A percentile compares a stretch with the other conserved stretches of the same genome.
These are phyloP conservation scores for Elegia similella DNA, from an alignment of 2,888 invertebrate genomes.

Conservation along the genomic window DNA sequence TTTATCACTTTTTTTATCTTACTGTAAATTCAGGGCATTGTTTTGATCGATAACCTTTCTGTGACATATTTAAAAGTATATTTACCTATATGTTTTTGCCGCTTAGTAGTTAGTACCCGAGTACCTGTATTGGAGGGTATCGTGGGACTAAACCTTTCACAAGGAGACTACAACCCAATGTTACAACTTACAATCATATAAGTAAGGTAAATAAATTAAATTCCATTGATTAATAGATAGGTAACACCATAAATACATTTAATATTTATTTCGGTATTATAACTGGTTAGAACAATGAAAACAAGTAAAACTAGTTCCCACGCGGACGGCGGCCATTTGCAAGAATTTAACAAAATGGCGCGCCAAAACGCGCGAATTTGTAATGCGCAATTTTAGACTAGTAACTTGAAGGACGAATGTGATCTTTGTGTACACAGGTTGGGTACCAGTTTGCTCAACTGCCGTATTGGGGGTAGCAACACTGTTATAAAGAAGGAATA, in stretches of 20 bases:
- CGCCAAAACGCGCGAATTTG: slow-evolving; percentile 2
- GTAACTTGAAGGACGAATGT: slow-evolving; percentile 1
- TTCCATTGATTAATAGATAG: not conserved
- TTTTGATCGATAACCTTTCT: slow-evolving; percentile 11
- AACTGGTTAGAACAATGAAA: not conserved
- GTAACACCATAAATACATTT: not conserved
- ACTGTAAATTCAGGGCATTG: slow-evolving; percentile 7
- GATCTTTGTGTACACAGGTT: slow-evolving; percentile 6
- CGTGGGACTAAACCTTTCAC: too few relatives aligned
- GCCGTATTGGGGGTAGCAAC: slow-evolving; percentile 5
- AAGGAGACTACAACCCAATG: too few relatives aligned
- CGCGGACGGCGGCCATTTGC: slow-evolving; percentile 10
- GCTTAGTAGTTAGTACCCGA: too few relatives aligned
- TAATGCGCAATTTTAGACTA: slow-evolving; percentile 7
- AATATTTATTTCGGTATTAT: slow-evolving; percentile 1
- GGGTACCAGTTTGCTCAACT: not conserved
- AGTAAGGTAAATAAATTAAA: not conserved
- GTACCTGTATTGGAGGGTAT: too few relatives aligned
- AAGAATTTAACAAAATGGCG: slow-evolving; percentile 11
- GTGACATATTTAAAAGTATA: not conserved
- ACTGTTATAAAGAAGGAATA: not conserved
- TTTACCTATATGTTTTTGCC: too few relatives aligned
- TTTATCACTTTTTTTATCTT: slow-evolving; percentile 1
- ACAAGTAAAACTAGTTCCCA: slow-evolving; percentile 2
- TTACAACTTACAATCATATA: too few relatives aligned